phyloP scores from a whole-genome alignment of 2,113 vertebrate species.

The Brienomyrus longianalis region DNA sequence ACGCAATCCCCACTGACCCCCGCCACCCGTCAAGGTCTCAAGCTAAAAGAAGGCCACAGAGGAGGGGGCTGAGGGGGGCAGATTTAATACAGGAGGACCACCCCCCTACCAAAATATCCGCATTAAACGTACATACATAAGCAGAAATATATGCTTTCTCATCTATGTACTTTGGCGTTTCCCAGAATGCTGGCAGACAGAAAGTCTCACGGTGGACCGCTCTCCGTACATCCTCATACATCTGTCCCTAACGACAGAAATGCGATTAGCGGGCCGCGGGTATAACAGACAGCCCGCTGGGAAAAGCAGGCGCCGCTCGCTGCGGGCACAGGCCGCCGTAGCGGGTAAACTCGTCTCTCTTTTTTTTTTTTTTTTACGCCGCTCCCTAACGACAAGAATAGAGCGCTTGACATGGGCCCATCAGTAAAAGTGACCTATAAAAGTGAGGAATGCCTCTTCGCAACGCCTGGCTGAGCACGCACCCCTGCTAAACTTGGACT shows the following conservation, averaged over 20 bases:
- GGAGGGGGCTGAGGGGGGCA: neutral
- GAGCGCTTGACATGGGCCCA: neutral
- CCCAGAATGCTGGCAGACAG: neutral
- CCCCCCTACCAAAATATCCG: neutral
- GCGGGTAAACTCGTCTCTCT: neutral
- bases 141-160: neutral
- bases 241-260: neutral
- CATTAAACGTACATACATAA: neutral
- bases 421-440: slow-evolving; percentile 9
- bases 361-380: neutral
- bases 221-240: neutral
- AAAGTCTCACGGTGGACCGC: neutral
- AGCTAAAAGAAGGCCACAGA: neutral
- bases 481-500: neutral
- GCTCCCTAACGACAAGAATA: neutral
- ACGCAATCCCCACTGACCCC: neutral
- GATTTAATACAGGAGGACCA: neutral
- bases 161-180: too few species aligned
- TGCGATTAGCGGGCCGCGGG: neutral
- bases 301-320: neutral
- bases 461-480: neutral
- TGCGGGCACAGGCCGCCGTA: too few species aligned
- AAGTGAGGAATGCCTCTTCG: neutral
- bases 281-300: neutral
- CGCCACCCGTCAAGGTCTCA: neutral